These are phyloP conservation scores for Temnothorax nylanderi DNA, from an alignment of 1,140 invertebrate genomes.

Conservation along the genomic window DNA sequence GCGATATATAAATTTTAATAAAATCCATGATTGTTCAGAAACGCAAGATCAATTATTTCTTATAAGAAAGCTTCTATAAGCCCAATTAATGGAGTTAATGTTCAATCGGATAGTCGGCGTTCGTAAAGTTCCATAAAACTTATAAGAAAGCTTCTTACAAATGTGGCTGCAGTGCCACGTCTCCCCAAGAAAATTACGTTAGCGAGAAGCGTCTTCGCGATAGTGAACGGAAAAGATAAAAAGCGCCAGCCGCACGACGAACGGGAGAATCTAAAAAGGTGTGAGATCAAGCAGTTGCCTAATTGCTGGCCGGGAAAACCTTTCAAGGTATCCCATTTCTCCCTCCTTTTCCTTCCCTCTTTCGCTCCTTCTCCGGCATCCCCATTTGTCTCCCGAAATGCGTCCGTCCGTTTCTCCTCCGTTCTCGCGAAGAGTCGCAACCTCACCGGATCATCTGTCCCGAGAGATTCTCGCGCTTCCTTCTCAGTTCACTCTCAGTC, in stretches of 20 bases:
- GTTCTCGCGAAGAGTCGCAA: conserved; percentile 19
- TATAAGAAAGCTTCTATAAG: background rate
- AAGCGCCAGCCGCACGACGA: conserved; percentile 7
- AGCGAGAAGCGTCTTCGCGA: conserved; percentile 16
- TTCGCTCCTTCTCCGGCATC: background rate
- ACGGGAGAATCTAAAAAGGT: conserved; percentile 40
- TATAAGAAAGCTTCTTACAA: conserved; percentile 26
- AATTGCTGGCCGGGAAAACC: conserved; percentile 66
- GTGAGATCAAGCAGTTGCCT: conserved; percentile 62
- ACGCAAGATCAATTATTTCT: background rate
- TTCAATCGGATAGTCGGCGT: conserved; percentile 4
- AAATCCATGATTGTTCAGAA: background rate
- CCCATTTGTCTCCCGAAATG: conserved; percentile 32
- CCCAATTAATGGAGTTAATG: background rate
- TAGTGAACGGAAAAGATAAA: conserved; percentile 16
- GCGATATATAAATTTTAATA: background rate
- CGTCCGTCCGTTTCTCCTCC: background rate
- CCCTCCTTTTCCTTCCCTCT: background rate
- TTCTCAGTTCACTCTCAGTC: conserved; percentile 12
- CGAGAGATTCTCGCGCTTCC: conserved; percentile 28
- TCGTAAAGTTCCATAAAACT: conserved; percentile 25
- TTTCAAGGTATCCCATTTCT: conserved; percentile 34
- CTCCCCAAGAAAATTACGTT: conserved; percentile 37
- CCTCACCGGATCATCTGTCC: conserved; percentile 28
- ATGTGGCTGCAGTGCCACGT: background rate